Evolutionary conservation across 2,888 invertebrate species (phyloP).

Genomic region (Andrena haemorrhoa): DNA sequence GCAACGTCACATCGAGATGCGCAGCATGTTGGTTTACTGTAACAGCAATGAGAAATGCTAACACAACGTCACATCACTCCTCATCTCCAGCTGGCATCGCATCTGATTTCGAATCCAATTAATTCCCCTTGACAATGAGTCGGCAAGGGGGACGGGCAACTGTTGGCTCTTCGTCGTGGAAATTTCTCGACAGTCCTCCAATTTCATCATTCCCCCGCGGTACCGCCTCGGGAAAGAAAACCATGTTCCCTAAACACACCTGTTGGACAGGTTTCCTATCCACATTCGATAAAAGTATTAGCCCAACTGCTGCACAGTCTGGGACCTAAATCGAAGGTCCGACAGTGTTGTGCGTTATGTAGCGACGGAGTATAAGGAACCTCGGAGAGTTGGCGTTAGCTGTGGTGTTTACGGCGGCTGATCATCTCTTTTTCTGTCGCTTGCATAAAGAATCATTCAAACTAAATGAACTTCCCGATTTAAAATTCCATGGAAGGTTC

Average conservation of each 20-base stretch:
- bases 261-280: too few species aligned
- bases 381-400: too few species aligned
- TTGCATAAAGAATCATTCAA: background rate
- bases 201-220: background rate
- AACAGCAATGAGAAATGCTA: slow-evolving; percentile 59
- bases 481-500: background rate
- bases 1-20: slow-evolving; percentile 11
- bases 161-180: background rate
- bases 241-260: too few species aligned
- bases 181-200: background rate
- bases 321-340: too few species aligned
- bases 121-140: slow-evolving; percentile 41
- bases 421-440: too few species aligned
- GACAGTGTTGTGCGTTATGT: too few species aligned
- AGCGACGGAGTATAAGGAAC: too few species aligned
- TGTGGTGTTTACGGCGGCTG: too few species aligned
- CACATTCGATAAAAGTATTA: too few species aligned
- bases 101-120: slow-evolving; percentile 73
- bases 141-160: background rate
- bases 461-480: background rate
- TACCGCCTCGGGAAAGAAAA: too few species aligned
- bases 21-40: background rate
- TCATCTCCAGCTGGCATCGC: slow-evolving; percentile 65
- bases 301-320: too few species aligned
- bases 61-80: slow-evolving; percentile 66